Evolutionary conservation across 2,113 vertebrate genomes (phyloP).

Genomic region (Lynx canadensis): DNA sequence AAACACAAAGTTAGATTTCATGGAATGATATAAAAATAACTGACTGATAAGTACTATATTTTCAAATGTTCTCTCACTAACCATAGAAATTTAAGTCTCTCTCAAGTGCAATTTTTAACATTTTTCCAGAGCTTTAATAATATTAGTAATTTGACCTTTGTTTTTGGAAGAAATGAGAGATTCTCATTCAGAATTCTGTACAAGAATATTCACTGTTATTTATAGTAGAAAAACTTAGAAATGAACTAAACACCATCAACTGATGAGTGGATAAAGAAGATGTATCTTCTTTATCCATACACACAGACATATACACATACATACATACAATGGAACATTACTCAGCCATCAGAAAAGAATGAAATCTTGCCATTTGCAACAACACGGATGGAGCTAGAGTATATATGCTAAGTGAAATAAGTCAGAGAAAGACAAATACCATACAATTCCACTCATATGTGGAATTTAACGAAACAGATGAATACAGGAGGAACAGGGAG

Average conservation of each 20-base stretch:
- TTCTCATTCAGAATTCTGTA: not conserved
- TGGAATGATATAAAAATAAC: not conserved
- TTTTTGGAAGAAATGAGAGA: not conserved
- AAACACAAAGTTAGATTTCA: not conserved
- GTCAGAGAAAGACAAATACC: not conserved
- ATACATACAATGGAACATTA: not conserved
- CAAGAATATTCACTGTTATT: not conserved
- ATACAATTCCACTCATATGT: not conserved
- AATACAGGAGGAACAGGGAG: not conserved
- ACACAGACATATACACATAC: not conserved
- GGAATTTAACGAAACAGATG: not conserved
- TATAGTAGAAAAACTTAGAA: slow-evolving; percentile 4
- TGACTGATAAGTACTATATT: not conserved
- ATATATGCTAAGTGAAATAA: not conserved
- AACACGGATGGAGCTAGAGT: not conserved
- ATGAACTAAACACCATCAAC: not conserved
- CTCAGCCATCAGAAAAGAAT: not conserved
- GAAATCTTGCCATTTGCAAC: not conserved
- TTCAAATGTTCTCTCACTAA: not conserved
- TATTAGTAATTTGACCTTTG: not conserved
- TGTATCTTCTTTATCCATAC: too few relatives aligned
- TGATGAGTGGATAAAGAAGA: not conserved
- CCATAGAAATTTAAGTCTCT: not conserved
- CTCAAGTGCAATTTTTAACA: slow-evolving; percentile 1
- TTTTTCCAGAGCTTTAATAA: not conserved